Evolutionary conservation across 2,888 invertebrate genomes (phyloP).

Genomic region (Latheticus oryzae): DNA sequence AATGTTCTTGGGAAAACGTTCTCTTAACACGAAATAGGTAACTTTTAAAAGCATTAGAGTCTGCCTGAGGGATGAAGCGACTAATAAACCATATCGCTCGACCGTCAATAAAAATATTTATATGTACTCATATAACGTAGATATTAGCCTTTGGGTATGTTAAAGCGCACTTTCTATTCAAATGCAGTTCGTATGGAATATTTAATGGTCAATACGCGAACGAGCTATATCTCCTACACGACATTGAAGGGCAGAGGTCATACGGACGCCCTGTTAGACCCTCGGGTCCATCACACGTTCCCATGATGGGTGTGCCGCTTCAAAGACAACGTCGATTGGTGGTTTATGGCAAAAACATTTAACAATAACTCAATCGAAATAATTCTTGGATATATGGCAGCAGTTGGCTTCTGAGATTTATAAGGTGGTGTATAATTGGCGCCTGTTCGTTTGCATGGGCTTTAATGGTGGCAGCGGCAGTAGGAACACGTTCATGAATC

Average conservation of each 20-base stretch:
- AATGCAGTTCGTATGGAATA: constrained; percentile 39
- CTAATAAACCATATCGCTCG: constrained; percentile 37
- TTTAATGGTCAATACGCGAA: constrained; percentile 42
- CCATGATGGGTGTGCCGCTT: constrained; percentile 19
- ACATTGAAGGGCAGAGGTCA: constrained; percentile 50
- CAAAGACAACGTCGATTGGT: too few species aligned
- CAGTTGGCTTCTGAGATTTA: constrained; percentile 52
- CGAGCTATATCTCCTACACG: constrained; percentile 49
- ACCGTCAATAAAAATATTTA: constrained; percentile 27
- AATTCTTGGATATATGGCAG: constrained; percentile 45
- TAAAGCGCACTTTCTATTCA: constrained; percentile 42
- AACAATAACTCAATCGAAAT: constrained; percentile 51
- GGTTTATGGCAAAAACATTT: constrained; percentile 35
- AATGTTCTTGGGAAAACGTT: constrained; percentile 22
- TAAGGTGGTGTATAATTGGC: constrained; percentile 62
- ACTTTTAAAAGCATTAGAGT: constrained; percentile 31
- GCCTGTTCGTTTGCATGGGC: constrained; percentile 60
- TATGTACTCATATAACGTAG: constrained; percentile 21
- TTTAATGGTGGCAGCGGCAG: constrained; percentile 59
- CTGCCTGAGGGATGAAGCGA: constrained; percentile 22
- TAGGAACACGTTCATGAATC: constrained; percentile 58
- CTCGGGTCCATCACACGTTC: constrained; percentile 41
- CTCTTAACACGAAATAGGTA: constrained; percentile 32
- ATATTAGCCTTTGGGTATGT: constrained; percentile 32
- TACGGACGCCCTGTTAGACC: constrained; percentile 48